Evolutionary conservation across 2,888 invertebrate species (phyloP).

Genomic region (Coleophora flavipennella): DNA sequence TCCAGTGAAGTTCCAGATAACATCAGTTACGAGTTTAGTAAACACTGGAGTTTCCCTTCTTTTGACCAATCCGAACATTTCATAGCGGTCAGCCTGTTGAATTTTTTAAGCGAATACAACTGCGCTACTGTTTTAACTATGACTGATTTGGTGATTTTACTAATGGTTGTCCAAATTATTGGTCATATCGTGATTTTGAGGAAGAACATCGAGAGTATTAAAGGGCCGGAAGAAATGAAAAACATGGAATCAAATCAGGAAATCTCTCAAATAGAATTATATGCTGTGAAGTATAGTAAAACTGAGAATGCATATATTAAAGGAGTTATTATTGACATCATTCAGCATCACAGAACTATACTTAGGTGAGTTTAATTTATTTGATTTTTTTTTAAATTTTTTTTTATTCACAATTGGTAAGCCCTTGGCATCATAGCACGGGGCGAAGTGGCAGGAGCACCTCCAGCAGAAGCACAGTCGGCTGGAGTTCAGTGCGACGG

Average conservation of each 20-base stretch:
- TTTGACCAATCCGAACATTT: constrained; percentile 9
- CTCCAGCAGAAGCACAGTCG: no score
- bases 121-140: constrained; percentile 6
- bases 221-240: constrained; percentile 1
- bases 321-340: neutral
- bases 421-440: no score
- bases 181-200: constrained; percentile 14
- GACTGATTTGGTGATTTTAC: constrained; percentile 10
- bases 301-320: neutral
- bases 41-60: constrained; percentile 13
- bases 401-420: no score
- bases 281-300: neutral
- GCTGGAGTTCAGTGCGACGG: no score
- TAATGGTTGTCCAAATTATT: constrained; percentile 16
- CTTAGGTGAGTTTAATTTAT: neutral
- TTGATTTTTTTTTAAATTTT: no score
- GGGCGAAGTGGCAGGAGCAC: no score
- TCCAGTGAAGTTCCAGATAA: neutral
- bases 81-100: constrained; percentile 2
- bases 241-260: neutral
- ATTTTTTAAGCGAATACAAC: constrained; percentile 6
- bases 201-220: constrained; percentile 7
- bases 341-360: neutral
- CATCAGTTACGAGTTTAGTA: constrained; percentile 7
- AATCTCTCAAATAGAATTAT: neutral